Conservation (phyloP, 2,888 invertebrate genomes). For the Patella depressa region DNA sequence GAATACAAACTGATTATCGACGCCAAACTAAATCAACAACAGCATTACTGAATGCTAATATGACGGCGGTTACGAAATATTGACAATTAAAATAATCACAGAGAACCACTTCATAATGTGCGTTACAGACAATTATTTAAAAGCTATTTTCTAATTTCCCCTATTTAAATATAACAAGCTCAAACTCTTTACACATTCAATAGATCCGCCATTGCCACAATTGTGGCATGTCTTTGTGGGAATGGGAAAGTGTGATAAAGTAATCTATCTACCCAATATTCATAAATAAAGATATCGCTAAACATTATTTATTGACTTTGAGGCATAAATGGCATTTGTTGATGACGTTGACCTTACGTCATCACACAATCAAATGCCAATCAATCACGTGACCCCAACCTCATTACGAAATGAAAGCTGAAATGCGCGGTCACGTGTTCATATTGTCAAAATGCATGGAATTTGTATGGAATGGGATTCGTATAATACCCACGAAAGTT, state of each 20-base stretch:
- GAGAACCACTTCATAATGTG: constrained; percentile 4
- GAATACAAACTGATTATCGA: not conserved
- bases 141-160: constrained; percentile 4
- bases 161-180: not conserved
- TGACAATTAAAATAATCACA: not conserved
- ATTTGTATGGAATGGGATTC: no score
- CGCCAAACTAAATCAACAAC: not conserved
- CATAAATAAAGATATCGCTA: not conserved
- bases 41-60: not conserved
- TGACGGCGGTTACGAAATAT: not conserved
- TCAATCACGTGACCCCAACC: constrained; percentile 1
- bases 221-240: not conserved
- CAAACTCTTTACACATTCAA: not conserved
- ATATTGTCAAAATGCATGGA: no score
- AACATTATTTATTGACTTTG: not conserved
- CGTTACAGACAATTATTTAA: constrained; percentile 4
- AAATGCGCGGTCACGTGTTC: no score
- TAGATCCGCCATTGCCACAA: not conserved
- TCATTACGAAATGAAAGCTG: not conserved
- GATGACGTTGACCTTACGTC: constrained; percentile 11
- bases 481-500: no score
- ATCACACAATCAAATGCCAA: not conserved
- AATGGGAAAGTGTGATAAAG: not conserved
- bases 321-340: not conserved
- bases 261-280: not conserved